Evolutionary conservation across 2,888 invertebrate species (phyloP).

Genomic region (Epicampocera succincta): DNA sequence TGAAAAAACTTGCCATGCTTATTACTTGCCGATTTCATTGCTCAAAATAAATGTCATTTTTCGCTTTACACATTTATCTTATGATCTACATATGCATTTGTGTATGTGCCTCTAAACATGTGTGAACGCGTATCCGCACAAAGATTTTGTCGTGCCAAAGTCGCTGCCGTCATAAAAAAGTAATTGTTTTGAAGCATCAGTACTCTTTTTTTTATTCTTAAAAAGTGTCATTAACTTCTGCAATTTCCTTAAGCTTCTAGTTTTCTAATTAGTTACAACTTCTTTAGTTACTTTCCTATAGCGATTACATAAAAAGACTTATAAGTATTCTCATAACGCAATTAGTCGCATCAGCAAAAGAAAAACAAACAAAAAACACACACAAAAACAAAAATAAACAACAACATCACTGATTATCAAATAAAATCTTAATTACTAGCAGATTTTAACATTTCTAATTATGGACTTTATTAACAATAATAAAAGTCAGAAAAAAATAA

Average conservation of each 20-base stretch:
- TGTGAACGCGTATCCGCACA: no score
- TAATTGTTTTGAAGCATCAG: neutral
- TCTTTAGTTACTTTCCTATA: constrained; percentile 8
- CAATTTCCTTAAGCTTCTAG: neutral
- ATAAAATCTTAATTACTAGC: constrained; percentile 42
- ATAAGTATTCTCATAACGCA: constrained; percentile 19
- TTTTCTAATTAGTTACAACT: constrained; percentile 2
- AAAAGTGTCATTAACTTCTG: constrained; percentile 28
- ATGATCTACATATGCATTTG: neutral
- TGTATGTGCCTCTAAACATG: neutral
- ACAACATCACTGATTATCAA: constrained; percentile 23
- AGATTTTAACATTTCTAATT: constrained; percentile 54
- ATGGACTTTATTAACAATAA: constrained; percentile 48
- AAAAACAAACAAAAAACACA: neutral
- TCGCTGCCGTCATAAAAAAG: neutral
- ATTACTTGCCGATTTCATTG: neutral
- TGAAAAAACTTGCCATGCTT: no score
- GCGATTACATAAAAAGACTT: constrained; percentile 1
- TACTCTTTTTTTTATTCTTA: neutral
- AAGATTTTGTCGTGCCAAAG: neutral
- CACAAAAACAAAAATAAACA: neutral
- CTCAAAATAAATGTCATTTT: neutral
- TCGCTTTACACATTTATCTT: constrained; percentile 1
- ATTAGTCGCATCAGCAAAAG: constrained; percentile 7
- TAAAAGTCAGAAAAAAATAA: neutral